Conservation (phyloP, 2,888 invertebrate genomes). For the Caenorhabditis angaria region DNA sequence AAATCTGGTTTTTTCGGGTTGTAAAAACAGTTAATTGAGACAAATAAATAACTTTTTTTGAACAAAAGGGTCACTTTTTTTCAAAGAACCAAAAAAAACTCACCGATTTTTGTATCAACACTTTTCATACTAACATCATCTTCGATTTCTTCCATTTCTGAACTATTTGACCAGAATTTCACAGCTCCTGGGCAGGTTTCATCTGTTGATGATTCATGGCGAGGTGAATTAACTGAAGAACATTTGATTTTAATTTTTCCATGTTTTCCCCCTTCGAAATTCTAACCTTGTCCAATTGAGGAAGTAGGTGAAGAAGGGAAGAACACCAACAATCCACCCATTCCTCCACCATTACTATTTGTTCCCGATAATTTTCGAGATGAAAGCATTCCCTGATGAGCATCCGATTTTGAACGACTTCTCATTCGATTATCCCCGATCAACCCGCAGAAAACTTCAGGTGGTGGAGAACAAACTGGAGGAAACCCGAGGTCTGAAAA, state of each 20-base stretch:
- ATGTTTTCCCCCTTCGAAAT: not conserved
- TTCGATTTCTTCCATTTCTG: conserved; percentile 14
- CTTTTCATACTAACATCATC: conserved; percentile 43
- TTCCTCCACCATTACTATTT: not conserved
- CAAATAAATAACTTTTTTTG: not conserved
- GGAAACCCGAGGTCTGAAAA: conserved; percentile 46
- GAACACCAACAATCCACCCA: conserved; percentile 36
- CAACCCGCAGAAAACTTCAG: conserved; percentile 42
- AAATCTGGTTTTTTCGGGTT: too few relatives aligned
- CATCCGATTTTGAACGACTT: conserved; percentile 33
- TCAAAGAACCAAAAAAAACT: not conserved
- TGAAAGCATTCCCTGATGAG: conserved; percentile 8
- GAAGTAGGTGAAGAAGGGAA: conserved; percentile 37
- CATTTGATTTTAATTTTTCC: not conserved
- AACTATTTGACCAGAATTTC: conserved; percentile 20
- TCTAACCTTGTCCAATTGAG: conserved; percentile 8
- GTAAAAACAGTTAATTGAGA: not conserved
- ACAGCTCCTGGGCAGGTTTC: conserved; percentile 26
- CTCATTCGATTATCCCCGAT: conserved; percentile 38
- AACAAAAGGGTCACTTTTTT: not conserved
- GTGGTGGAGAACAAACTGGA: conserved; percentile 52
- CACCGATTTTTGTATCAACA: conserved; percentile 14
- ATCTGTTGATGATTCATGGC: conserved; percentile 33
- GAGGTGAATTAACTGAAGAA: not conserved
- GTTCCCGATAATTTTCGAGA: not conserved